A percentile compares a stretch with the other conserved stretches of the same genome.
Conservation (phyloP, 1,140 invertebrate species). For the Cataglyphis hispanica region DNA sequence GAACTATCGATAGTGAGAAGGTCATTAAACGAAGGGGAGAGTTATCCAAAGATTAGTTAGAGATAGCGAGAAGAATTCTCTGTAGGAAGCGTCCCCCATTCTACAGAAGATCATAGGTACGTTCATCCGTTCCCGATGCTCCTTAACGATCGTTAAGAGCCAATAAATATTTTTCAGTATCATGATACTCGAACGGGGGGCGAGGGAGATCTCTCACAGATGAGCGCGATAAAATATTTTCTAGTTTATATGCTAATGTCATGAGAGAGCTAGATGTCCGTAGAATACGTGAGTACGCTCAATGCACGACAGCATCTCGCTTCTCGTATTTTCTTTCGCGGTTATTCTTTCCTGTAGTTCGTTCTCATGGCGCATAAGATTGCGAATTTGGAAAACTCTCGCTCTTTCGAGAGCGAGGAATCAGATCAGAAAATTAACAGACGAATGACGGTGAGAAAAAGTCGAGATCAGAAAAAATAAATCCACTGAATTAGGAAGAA, state of each 20-base stretch:
- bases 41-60: background rate
- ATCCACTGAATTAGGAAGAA: constrained; percentile 7
- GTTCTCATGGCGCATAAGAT: background rate
- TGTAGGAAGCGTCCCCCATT: background rate
- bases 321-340: background rate
- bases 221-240: constrained; percentile 71
- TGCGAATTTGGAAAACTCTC: constrained; percentile 21
- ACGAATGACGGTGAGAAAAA: constrained; percentile 32
- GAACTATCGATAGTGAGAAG: background rate
- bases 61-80: background rate
- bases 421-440: constrained; percentile 36
- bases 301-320: background rate
- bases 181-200: background rate
- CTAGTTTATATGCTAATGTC: constrained; percentile 75
- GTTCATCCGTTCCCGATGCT: constrained; percentile 62
- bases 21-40: background rate
- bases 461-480: constrained; percentile 15
- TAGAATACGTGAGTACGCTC: constrained; percentile 1
- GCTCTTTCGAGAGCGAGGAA: constrained; percentile 13
- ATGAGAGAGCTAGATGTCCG: constrained; percentile 39
- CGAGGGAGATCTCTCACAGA: constrained; percentile 7
- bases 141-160: constrained; percentile 75
- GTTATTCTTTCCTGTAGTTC: background rate
- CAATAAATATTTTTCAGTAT: constrained; percentile 73
- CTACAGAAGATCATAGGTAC: constrained; percentile 12